These are phyloP conservation scores for Dryoscopus gambensis DNA, from an alignment of 2,113 vertebrate species.

Conservation along the genomic window DNA sequence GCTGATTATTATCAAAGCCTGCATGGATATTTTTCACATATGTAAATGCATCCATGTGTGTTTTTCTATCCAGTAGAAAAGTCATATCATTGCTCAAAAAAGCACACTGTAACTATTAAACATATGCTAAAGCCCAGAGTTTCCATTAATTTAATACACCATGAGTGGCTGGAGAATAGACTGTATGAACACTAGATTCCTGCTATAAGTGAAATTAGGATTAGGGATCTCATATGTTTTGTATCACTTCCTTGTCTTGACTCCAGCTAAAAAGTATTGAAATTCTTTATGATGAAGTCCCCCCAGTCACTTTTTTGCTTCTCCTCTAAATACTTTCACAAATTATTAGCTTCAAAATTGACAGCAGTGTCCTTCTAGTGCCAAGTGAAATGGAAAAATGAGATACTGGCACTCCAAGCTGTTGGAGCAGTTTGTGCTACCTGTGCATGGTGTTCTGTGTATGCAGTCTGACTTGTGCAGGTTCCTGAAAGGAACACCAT, in stretches of 20 bases:
- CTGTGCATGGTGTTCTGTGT: neutral
- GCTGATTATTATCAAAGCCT: neutral
- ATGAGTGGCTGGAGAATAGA: neutral
- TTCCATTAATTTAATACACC: slow-evolving; percentile 36
- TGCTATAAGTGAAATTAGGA: neutral
- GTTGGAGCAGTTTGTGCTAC: neutral
- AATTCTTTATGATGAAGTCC: neutral
- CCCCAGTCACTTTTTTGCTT: neutral
- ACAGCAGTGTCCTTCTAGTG: neutral
- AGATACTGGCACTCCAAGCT: neutral
- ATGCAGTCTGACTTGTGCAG: too few species aligned
- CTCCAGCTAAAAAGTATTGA: neutral
- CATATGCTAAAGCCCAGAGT: slow-evolving; percentile 13
- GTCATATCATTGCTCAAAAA: neutral
- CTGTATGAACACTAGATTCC: neutral
- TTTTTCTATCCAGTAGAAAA: neutral
- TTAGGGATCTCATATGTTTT: neutral
- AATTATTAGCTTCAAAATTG: neutral
- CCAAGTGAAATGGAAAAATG: neutral
- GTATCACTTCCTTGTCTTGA: slow-evolving; percentile 3
- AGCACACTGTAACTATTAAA: slow-evolving; percentile 17
- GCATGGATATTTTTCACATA: neutral
- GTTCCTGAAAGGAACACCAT: neutral
- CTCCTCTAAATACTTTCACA: neutral
- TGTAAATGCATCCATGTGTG: neutral